Conservation (phyloP, 2,888 invertebrate genomes). For the Panzeria rudis region DNA sequence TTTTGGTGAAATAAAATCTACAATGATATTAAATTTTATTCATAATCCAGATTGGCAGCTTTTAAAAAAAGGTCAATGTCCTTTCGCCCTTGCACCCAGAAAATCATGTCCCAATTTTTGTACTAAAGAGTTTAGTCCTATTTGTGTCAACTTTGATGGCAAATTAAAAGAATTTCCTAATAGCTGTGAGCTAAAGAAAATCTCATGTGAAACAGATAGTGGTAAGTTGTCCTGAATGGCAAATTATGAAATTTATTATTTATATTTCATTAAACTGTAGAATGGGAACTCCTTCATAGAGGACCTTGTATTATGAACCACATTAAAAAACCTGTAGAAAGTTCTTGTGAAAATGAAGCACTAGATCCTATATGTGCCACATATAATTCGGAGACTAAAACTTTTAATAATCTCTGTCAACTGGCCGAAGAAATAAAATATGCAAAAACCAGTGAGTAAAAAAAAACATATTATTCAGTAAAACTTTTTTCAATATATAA, state of each 20-base stretch:
- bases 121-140: slow-evolving; percentile 6
- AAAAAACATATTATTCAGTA: not conserved
- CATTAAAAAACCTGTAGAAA: not conserved
- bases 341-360: not conserved
- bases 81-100: too few species aligned
- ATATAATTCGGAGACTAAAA: not conserved
- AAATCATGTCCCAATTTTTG: not conserved
- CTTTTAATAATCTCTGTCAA: slow-evolving; percentile 37
- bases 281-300: slow-evolving; percentile 35
- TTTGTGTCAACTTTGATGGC: not conserved
- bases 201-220: slow-evolving; percentile 10
- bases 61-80: slow-evolving; percentile 10
- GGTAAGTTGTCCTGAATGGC: not conserved
- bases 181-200: slow-evolving; percentile 7
- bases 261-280: slow-evolving; percentile 19
- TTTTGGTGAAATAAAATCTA: not conserved
- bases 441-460: slow-evolving; percentile 7
- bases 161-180: slow-evolving; percentile 24
- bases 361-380: slow-evolving; percentile 27
- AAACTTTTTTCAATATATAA: not conserved
- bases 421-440: slow-evolving; percentile 16
- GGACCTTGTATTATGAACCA: slow-evolving; percentile 22
- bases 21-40: not conserved
- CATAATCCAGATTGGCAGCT: not conserved
- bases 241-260: not conserved